Percentiles rank a stretch among this genome's conserved stretches.
Evolutionary conservation across 2,113 vertebrate species (phyloP).

Genomic region (Eolophus roseicapilla): DNA sequence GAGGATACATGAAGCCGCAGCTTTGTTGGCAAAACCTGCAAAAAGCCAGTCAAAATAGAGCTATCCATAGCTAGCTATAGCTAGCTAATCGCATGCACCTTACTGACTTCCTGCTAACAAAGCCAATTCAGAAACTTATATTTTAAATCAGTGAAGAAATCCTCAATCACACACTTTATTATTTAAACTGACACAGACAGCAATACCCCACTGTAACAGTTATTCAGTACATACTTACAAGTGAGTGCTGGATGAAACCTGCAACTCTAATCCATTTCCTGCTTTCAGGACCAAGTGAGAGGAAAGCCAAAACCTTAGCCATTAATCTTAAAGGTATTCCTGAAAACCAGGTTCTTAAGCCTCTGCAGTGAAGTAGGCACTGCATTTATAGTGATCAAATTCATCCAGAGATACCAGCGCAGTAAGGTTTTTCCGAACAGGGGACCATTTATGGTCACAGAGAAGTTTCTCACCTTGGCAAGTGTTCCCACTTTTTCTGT

Average conservation of each 20-base stretch:
- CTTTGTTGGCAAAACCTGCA: background rate
- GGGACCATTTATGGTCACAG: background rate
- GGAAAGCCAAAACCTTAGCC: background rate
- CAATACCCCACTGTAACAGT: background rate
- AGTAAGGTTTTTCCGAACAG: background rate
- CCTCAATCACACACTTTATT: background rate
- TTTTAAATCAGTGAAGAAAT: background rate
- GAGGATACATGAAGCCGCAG: background rate
- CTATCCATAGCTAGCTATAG: background rate
- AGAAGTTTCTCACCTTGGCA: conserved; percentile 69
- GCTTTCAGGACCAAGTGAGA: background rate
- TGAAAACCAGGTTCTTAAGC: background rate
- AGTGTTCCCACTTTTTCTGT: conserved; percentile 48
- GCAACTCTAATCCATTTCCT: background rate
- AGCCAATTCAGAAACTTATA: background rate
- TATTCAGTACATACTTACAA: background rate
- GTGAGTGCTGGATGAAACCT: background rate
- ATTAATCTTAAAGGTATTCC: background rate
- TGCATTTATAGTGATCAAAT: background rate
- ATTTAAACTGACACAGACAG: background rate
- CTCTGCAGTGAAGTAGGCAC: background rate
- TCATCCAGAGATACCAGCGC: background rate
- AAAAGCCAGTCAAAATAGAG: background rate
- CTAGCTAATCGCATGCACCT: background rate
- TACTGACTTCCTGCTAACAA: background rate